Percentiles rank a stretch among this genome's conserved stretches.
Evolutionary conservation across 2,113 vertebrate species (phyloP).

Genomic region (Bagarius yarrelli): DNA sequence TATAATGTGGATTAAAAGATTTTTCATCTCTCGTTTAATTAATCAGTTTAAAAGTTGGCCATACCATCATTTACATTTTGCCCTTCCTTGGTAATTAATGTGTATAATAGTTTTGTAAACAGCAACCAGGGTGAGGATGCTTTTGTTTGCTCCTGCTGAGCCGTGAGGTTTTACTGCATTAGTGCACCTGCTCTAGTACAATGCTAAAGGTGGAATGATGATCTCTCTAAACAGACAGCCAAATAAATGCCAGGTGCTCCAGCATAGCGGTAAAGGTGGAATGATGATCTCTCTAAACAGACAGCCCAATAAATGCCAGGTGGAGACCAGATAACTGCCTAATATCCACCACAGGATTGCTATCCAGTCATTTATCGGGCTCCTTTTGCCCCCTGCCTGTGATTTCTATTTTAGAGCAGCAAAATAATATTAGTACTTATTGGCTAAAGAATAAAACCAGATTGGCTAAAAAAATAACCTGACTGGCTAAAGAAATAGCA

Average conservation of each 20-base stretch:
- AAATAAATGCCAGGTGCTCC: slow-evolving; percentile 37
- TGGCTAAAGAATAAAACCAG: no score
- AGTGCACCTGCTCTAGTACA: slow-evolving; percentile 25
- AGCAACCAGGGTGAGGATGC: not conserved
- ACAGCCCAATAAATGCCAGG: slow-evolving; percentile 43
- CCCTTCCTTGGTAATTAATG: not conserved
- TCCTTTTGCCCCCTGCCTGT: not conserved
- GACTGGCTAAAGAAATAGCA: no score
- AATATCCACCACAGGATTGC: slow-evolving; percentile 31
- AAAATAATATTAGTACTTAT: not conserved
- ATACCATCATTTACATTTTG: not conserved
- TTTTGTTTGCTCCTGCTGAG: not conserved
- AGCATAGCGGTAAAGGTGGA: slow-evolving; percentile 24
- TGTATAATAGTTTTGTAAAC: slow-evolving; percentile 22
- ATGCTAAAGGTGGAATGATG: slow-evolving; percentile 9
- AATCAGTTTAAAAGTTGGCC: not conserved
- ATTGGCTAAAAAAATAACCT: no score
- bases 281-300: not conserved
- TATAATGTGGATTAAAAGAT: not conserved
- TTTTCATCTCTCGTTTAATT: not conserved
- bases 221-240: slow-evolving; percentile 38
- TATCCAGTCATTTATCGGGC: slow-evolving; percentile 22
- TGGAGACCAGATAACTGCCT: slow-evolving; percentile 49
- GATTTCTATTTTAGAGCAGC: not conserved
- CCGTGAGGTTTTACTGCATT: slow-evolving; percentile 5